Evolutionary conservation across 2,888 invertebrate genomes (phyloP).

Genomic region (Tortricodes alternella): DNA sequence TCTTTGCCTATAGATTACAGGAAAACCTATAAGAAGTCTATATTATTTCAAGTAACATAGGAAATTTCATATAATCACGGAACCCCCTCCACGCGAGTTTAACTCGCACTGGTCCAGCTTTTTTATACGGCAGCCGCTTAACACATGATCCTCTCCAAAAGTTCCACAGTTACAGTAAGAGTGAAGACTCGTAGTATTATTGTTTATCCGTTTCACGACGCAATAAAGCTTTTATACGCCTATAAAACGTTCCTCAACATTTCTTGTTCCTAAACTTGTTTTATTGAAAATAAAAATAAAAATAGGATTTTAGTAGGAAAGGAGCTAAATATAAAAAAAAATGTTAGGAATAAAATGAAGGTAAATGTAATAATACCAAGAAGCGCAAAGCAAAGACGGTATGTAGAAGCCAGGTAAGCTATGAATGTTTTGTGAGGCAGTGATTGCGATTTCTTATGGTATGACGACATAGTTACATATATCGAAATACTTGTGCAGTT

Average conservation of each 20-base stretch:
- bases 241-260: constrained; percentile 18
- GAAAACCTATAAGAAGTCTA: too few species aligned
- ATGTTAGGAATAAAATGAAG: constrained; percentile 59
- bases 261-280: constrained; percentile 12
- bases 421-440: constrained; percentile 83
- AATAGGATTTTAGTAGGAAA: constrained; percentile 58
- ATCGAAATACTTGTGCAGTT: constrained; percentile 44
- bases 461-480: constrained; percentile 47
- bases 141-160: neutral
- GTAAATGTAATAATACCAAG: constrained; percentile 63
- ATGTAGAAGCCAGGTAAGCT: constrained; percentile 76
- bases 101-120: too few species aligned
- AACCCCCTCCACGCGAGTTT: too few species aligned
- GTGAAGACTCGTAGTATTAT: constrained; percentile 16
- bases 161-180: neutral
- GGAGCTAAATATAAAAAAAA: constrained; percentile 54
- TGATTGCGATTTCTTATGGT: constrained; percentile 75
- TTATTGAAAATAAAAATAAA: constrained; percentile 39
- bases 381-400: constrained; percentile 77
- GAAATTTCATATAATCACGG: too few species aligned
- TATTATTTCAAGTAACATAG: too few species aligned
- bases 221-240: constrained; percentile 22
- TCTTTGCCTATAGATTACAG: too few species aligned
- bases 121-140: too few species aligned
- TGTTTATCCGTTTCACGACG: constrained; percentile 20